phyloP scores from a whole-genome alignment of 1,140 invertebrate species.

The Bursaphelenchus mucronatus region DNA sequence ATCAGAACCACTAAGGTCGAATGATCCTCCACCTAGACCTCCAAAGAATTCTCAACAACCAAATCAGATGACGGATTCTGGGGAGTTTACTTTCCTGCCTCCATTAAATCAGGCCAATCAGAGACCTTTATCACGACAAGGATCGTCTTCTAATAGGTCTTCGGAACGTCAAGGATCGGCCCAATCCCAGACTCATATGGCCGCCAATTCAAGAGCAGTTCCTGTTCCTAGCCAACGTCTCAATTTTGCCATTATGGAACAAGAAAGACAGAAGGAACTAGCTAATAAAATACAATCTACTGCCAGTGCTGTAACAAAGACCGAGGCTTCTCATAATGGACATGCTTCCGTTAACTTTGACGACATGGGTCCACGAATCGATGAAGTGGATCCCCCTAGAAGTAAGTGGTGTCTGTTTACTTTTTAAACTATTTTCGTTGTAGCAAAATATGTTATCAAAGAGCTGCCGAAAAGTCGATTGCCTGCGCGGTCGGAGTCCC shows the following conservation, averaged over 20 bases:
- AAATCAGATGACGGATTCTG: slow-evolving; percentile 47
- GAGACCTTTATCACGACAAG: slow-evolving; percentile 27
- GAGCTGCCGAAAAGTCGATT: slow-evolving; percentile 29
- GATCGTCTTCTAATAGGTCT: slow-evolving; percentile 16
- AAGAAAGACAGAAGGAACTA: slow-evolving; percentile 34
- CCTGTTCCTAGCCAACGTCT: slow-evolving; percentile 58
- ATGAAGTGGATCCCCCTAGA: slow-evolving; percentile 43
- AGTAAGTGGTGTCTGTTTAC: slow-evolving; percentile 31
- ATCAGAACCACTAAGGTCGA: background rate
- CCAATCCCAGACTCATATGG: slow-evolving; percentile 26
- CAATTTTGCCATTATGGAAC: slow-evolving; percentile 54
- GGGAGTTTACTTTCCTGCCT: slow-evolving; percentile 58
- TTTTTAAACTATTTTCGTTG: slow-evolving; percentile 28
- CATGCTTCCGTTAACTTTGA: slow-evolving; percentile 20
- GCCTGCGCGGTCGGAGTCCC: slow-evolving; percentile 1
- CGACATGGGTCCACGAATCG: slow-evolving; percentile 38
- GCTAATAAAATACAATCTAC: slow-evolving; percentile 3
- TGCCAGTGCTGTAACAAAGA: slow-evolving; percentile 17
- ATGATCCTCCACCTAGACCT: background rate
- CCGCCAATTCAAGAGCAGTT: slow-evolving; percentile 44
- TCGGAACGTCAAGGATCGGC: slow-evolving; percentile 17
- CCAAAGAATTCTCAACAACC: slow-evolving; percentile 15
- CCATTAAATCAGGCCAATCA: slow-evolving; percentile 37
- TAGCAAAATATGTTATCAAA: slow-evolving; percentile 43
- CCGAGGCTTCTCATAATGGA: background rate